Evolutionary conservation across 2,797 vertebrate species (phyloP), one percentile per base, ranked within the genome.

Genomic region (Platalea minor): DNA sequence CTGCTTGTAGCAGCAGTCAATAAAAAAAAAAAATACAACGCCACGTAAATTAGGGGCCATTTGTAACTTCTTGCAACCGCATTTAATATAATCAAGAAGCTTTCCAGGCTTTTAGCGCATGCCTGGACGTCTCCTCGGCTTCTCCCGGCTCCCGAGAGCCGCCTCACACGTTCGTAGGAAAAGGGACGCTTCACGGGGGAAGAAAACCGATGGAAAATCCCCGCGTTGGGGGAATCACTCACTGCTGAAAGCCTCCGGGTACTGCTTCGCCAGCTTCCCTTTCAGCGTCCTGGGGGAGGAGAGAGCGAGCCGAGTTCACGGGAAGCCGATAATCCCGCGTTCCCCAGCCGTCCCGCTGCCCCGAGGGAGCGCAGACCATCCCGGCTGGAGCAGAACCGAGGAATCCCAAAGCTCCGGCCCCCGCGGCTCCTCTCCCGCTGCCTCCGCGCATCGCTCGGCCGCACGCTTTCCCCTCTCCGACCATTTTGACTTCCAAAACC

Each of bases 241-340:
- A 99, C 99, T 99, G 97, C 98, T 99, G 97, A 99, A 99, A 73
- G 99, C 99, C 76, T 99, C 99, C 2, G 99, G 99, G 95, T 99
- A 99, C 97, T 99, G 99, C 97, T 99, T 99, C 6, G 99, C 97
- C 93, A 99, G 97, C 97, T 99, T 99, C 86, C 99, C 99, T 95
- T 99, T 99, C 79, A 99, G 98, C 1, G 98, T 98, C 98, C 99
- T 99, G 84, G 9, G 24, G 91, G 50, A 95, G 65, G 51, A 93
- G 65, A 89, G 63, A 69, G 18, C 1, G 15, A 48, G 12, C 33
- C 9, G 2, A 94, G 43, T 10, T 57, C 20, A 0, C 13, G 16
- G 31, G 63, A 46, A 74, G 50, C 45, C 0, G 5, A 20, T 41
- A 41, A 41, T 41, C 39, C 39, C 11, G 39, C 39, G 11, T 41